Percentiles rank a stretch among this genome's conserved stretches.
Conservation (phyloP, 2,888 invertebrate species). For the Formica aserva region DNA sequence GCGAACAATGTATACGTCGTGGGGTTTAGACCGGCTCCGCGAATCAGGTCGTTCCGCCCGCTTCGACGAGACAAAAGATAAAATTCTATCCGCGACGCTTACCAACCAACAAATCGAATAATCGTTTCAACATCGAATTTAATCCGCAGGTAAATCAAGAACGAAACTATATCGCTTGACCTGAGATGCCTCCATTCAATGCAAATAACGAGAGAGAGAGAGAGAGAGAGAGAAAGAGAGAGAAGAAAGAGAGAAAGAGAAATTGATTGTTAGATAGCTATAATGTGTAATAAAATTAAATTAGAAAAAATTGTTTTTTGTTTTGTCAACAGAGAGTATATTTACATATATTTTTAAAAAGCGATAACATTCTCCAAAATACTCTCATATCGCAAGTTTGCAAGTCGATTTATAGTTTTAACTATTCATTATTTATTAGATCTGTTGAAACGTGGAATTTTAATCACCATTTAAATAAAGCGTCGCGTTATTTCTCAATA, state of each 20-base stretch:
- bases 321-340: background rate
- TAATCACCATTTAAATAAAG: background rate
- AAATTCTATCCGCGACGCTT: constrained; percentile 53
- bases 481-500: background rate
- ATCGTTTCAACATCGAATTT: constrained; percentile 52
- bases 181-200: background rate
- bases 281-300: background rate
- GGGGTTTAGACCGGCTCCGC: constrained; percentile 57
- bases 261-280: constrained; percentile 8
- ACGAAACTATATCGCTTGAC: constrained; percentile 15
- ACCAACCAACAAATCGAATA: constrained; percentile 55
- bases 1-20: constrained; percentile 59
- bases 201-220: background rate
- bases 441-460: background rate
- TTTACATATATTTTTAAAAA: background rate
- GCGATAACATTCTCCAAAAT: background rate
- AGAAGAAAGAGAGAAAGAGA: background rate
- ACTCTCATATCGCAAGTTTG: background rate
- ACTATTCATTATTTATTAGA: background rate
- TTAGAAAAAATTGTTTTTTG: background rate
- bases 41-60: constrained; percentile 56
- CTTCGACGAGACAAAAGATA: constrained; percentile 55
- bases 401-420: background rate
- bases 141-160: constrained; percentile 39
- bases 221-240: background rate